phyloP scores from a whole-genome alignment of 2,113 vertebrate species.

The Heloderma charlesbogerti region DNA sequence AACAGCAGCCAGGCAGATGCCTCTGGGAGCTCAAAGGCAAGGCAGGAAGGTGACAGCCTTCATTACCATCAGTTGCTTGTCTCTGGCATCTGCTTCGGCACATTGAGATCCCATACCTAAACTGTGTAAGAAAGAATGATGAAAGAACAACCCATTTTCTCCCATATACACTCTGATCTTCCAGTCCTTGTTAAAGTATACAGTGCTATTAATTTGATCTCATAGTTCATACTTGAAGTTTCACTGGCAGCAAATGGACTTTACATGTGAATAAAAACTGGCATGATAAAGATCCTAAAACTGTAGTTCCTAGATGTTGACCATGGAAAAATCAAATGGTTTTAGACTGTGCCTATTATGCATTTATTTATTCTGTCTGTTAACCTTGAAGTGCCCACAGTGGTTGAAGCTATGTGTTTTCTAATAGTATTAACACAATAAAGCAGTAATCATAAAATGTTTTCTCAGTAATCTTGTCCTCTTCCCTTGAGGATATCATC shows the following conservation, averaged over 20 bases:
- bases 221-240: neutral
- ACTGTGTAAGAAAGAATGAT: slow-evolving; percentile 7
- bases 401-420: slow-evolving; percentile 56
- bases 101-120: neutral
- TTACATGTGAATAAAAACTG: slow-evolving; percentile 46
- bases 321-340: slow-evolving; percentile 55
- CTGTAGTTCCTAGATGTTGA: slow-evolving; percentile 13
- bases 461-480: slow-evolving; percentile 70
- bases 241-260: slow-evolving; percentile 2
- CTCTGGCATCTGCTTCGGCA: neutral
- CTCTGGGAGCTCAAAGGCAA: neutral
- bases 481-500: slow-evolving; percentile 57
- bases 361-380: slow-evolving; percentile 48
- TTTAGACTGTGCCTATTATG: slow-evolving; percentile 33
- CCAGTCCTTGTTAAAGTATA: slow-evolving; percentile 32
- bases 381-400: slow-evolving; percentile 57
- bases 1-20: neutral
- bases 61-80: neutral
- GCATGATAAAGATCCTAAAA: slow-evolving; percentile 27
- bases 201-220: slow-evolving; percentile 20
- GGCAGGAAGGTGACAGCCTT: neutral
- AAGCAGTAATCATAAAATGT: slow-evolving; percentile 64
- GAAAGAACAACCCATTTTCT: slow-evolving; percentile 33
- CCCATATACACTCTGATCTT: slow-evolving; percentile 15
- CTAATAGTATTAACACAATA: slow-evolving; percentile 64